Conservation (phyloP, 2,797 vertebrate species). For the Discoglossus pictus region DNA sequence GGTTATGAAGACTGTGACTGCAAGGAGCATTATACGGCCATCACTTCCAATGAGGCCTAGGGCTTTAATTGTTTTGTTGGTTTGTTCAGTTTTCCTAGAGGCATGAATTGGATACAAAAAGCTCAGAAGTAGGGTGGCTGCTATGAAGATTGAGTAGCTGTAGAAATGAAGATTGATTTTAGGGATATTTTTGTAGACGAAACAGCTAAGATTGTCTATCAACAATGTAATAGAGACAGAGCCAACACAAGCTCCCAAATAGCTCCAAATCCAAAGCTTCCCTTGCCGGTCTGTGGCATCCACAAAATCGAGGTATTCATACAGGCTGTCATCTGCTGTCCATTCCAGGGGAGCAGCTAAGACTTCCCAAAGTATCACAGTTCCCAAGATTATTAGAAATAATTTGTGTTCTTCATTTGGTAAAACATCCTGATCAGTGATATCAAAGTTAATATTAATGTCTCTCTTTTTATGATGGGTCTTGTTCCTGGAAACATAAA, state of each 20-base stretch:
- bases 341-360: constrained; percentile 71
- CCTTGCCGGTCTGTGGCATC: constrained; percentile 78
- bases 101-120: constrained; percentile 71
- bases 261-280: constrained; percentile 70
- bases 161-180: constrained; percentile 74
- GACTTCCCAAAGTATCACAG: constrained; percentile 74
- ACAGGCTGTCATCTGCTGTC: constrained; percentile 80
- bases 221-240: constrained; percentile 69
- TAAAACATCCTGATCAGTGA: constrained; percentile 56
- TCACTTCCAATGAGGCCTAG: constrained; percentile 70
- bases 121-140: constrained; percentile 61
- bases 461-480: neutral
- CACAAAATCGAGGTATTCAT: constrained; percentile 85
- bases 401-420: constrained; percentile 69
- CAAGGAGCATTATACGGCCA: constrained; percentile 68
- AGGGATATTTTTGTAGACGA: constrained; percentile 41
- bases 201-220: constrained; percentile 73
- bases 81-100: constrained; percentile 60
- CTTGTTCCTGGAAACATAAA: too few relatives aligned
- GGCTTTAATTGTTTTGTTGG: constrained; percentile 68
- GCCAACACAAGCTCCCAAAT: constrained; percentile 71
- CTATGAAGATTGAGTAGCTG: constrained; percentile 62
- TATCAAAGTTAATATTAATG: neutral
- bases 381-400: constrained; percentile 75
- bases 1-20: constrained; percentile 68